phyloP scores from a whole-genome alignment of 1,140 invertebrate genomes.

The Drosophila eugracilis region DNA sequence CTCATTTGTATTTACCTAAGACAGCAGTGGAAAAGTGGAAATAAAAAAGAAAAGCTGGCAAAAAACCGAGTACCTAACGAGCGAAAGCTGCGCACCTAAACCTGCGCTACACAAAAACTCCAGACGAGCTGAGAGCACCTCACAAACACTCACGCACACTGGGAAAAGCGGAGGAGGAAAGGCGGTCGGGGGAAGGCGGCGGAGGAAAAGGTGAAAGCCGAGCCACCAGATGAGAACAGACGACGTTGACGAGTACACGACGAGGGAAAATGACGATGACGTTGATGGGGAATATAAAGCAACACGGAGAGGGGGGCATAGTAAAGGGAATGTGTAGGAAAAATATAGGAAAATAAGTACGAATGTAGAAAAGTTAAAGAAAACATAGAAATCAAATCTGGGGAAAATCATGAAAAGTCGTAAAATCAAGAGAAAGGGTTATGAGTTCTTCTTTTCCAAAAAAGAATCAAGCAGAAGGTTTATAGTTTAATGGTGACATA shows the following conservation, averaged over 20 bases:
- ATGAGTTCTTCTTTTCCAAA: no score
- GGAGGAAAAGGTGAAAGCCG: conserved; percentile 67
- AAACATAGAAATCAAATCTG: background rate
- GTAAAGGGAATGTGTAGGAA: conserved; percentile 1
- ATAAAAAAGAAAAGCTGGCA: conserved; percentile 40
- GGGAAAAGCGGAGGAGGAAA: conserved; percentile 6
- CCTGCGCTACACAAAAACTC: conserved; percentile 74
- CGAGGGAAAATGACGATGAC: conserved; percentile 45
- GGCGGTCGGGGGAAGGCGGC: conserved; percentile 4
- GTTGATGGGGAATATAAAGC: conserved; percentile 21
- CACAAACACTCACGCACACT: conserved; percentile 40
- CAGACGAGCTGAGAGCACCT: conserved; percentile 64
- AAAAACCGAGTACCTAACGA: conserved; percentile 69
- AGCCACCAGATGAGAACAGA: conserved; percentile 57
- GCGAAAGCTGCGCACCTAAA: conserved; percentile 70
- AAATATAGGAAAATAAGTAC: conserved; percentile 1
- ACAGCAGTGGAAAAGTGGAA: conserved; percentile 46
- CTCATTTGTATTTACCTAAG: conserved; percentile 84
- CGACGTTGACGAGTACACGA: conserved; percentile 61
- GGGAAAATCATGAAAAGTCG: background rate
- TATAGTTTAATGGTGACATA: conserved; percentile 4
- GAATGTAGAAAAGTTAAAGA: conserved; percentile 9
- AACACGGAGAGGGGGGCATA: background rate
- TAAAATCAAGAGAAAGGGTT: background rate
- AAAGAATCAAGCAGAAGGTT: background rate